Evolutionary conservation across 2,888 invertebrate species (phyloP), one percentile per base, ranked within the genome.

Genomic region (Drosophila mulleri): DNA sequence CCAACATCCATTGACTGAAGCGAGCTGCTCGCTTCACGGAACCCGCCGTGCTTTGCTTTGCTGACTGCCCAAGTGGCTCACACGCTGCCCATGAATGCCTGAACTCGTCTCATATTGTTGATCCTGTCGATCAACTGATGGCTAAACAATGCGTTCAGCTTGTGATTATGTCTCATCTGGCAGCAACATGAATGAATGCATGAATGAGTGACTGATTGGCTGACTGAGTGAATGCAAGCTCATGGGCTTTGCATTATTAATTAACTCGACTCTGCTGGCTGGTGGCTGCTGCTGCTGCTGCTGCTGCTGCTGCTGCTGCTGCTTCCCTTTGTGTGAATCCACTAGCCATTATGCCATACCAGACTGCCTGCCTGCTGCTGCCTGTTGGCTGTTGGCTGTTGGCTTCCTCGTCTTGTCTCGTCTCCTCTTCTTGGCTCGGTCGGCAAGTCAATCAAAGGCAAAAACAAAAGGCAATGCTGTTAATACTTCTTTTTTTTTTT

Each of bases 321-420:
- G 54, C 67, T 67, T 57, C 66, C 74, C 75, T 66, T 82, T 69
- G 74, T 69, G 70, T 69, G 68, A 78, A 77, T 90, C 82, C 90
- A 83, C 84, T 89, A 81, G 77, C 90, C 90, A 86, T 86, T 86
- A 90, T 87, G 90, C 84, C 89, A 85, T 89, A 80, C 83, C 87
- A 90, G 90, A 89, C 79, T 82, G 87, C 88, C 67, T 84, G 82
- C 82, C 78, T 78, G 82, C 53, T 53, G 53, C 50, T 50, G 48
- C 68, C 29, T 29, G 29, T 8, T 66, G 44, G 29, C 78, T 66
- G 47, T 3, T n/a, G 4, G 42, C 42, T 44, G 18, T 29, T 29
- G n/a, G 50, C 18, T 76, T 64, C 64, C 71, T 62, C 53, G 45
- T 20, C 45, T 48, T 37, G 53, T 53, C 48, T 39, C 16, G 41